These are phyloP conservation scores for Idaea dimidiata DNA, from an alignment of 2,888 invertebrate species.

Conservation along the genomic window DNA sequence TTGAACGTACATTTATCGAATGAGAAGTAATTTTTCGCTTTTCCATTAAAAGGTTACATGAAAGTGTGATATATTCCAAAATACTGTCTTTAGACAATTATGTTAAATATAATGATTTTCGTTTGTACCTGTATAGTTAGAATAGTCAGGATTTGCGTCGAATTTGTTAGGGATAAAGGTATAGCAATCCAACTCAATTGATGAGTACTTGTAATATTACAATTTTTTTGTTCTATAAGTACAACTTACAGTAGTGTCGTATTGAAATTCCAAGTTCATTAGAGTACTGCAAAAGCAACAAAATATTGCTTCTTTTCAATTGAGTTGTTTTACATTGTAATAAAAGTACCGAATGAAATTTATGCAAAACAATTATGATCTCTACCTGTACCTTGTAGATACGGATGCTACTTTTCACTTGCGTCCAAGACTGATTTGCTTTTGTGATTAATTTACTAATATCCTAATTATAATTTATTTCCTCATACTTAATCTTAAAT, in stretches of 20 bases:
- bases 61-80: slow-evolving; percentile 3
- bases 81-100: slow-evolving; percentile 20
- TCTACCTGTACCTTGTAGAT: slow-evolving; percentile 67
- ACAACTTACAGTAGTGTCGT: background rate
- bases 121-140: slow-evolving; percentile 25
- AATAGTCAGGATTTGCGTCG: slow-evolving; percentile 24
- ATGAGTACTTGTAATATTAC: slow-evolving; percentile 23
- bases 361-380: slow-evolving; percentile 43
- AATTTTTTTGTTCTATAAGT: background rate
- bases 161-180: slow-evolving; percentile 28
- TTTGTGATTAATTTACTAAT: slow-evolving; percentile 54
- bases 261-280: background rate
- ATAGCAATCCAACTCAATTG: slow-evolving; percentile 38
- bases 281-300: background rate
- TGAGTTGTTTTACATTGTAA: slow-evolving; percentile 43
- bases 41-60: slow-evolving; percentile 22
- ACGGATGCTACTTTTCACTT: slow-evolving; percentile 35
- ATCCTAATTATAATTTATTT: slow-evolving; percentile 63
- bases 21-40: slow-evolving; percentile 20
- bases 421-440: slow-evolving; percentile 65
- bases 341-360: slow-evolving; percentile 25
- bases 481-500: slow-evolving; percentile 50
- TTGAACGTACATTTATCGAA: slow-evolving; percentile 12
- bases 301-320: slow-evolving; percentile 29
- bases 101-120: slow-evolving; percentile 23